phyloP scores from a whole-genome alignment of 2,113 vertebrate species.

The Podarcis cretensis region DNA sequence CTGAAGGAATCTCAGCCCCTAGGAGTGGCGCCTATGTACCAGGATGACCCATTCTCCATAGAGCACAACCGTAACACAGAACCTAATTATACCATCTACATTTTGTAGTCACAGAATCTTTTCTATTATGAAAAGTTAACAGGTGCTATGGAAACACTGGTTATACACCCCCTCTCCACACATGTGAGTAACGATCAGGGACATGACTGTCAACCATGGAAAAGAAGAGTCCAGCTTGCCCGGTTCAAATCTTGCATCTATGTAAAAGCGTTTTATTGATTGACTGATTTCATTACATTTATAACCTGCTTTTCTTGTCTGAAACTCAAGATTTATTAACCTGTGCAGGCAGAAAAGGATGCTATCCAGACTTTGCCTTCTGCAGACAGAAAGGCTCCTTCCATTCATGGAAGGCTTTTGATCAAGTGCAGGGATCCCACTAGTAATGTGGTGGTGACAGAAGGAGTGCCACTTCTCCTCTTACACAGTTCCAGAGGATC shows the following conservation, averaged over 20 bases:
- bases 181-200: not conserved
- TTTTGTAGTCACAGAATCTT: not conserved
- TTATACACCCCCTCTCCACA: not conserved
- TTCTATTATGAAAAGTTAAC: not conserved
- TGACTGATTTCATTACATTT: not conserved
- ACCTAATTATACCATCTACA: too few relatives aligned
- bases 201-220: not conserved
- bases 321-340: not conserved
- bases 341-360: not conserved
- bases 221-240: not conserved
- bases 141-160: not conserved
- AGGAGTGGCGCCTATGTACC: too few relatives aligned
- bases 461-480: too few relatives aligned
- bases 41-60: not conserved
- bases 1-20: too few relatives aligned
- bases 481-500: too few relatives aligned
- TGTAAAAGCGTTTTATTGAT: not conserved
- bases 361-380: not conserved
- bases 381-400: too few relatives aligned
- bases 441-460: too few relatives aligned
- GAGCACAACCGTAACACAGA: not conserved
- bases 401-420: too few relatives aligned
- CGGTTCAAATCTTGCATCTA: not conserved
- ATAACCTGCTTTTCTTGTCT: not conserved
- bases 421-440: too few relatives aligned